These are phyloP conservation scores for Pterocles orientalis DNA, from an alignment of 2,113 vertebrate genomes.

Conservation along the genomic window DNA sequence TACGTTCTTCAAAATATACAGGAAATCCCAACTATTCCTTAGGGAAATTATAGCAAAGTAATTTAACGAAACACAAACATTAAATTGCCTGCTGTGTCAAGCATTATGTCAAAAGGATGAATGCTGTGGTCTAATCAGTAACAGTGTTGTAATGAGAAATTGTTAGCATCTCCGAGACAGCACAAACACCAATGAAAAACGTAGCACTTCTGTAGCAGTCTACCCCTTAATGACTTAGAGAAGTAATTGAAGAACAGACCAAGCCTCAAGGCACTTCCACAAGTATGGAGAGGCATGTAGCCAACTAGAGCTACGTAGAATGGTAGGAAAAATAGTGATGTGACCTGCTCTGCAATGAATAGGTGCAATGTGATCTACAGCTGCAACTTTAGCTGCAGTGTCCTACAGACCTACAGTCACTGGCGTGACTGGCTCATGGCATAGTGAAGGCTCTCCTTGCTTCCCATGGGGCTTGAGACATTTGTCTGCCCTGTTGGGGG, in stretches of 20 bases:
- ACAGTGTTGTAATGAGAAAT: not conserved
- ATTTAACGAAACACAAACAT: not conserved
- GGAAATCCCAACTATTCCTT: not conserved
- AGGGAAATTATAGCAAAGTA: slow-evolving; percentile 36
- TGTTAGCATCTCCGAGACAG: not conserved
- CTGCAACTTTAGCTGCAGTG: not conserved
- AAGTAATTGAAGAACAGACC: not conserved
- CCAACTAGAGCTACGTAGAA: not conserved
- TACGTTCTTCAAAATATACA: not conserved
- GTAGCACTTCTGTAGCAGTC: not conserved
- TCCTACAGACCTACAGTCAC: not conserved
- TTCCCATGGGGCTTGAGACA: not conserved
- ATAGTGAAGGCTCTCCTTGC: not conserved
- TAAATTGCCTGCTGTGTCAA: not conserved
- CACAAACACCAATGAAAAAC: not conserved
- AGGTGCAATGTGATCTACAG: too few species aligned
- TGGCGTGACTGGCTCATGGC: accelerated
- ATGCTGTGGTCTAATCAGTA: slow-evolving; percentile 20
- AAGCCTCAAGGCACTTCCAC: not conserved
- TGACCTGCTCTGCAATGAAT: not conserved
- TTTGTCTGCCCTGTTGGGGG: accelerated
- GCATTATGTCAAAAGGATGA: slow-evolving; percentile 9
- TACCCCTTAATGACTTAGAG: not conserved
- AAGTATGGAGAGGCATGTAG: not conserved
- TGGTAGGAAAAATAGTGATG: accelerated